A percentile compares a stretch with the other conserved stretches of the same genome.
Evolutionary conservation across 1,140 invertebrate genomes (phyloP).

Genomic region (Ceratina calcarata): DNA sequence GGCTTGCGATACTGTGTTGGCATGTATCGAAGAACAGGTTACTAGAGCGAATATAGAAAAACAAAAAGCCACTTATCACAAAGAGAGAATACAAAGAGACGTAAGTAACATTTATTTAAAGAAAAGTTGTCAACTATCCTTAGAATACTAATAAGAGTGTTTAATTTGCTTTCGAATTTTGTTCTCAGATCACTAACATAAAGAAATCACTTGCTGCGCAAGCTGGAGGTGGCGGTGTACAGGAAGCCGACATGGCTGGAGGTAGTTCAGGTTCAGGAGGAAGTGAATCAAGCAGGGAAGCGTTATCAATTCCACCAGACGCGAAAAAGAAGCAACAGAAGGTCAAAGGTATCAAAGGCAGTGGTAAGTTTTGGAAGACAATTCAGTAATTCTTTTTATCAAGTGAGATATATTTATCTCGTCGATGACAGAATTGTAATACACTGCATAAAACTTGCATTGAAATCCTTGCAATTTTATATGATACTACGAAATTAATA

Average conservation of each 20-base stretch:
- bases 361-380: conserved; percentile 79
- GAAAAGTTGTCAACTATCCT: background rate
- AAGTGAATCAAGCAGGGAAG: conserved; percentile 75
- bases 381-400: conserved; percentile 47
- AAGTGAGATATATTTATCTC: conserved; percentile 20
- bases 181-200: conserved; percentile 71
- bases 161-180: background rate
- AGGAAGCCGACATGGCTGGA: conserved; percentile 77
- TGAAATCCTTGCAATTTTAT: conserved; percentile 32
- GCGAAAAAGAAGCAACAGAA: conserved; percentile 77
- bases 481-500: conserved; percentile 10
- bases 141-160: background rate
- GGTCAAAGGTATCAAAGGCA: conserved; percentile 76
- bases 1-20: conserved; percentile 93
- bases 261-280: conserved; percentile 73
- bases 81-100: conserved; percentile 92
- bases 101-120: conserved; percentile 78
- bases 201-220: conserved; percentile 74
- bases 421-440: conserved; percentile 16
- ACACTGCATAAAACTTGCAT: conserved; percentile 6
- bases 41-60: conserved; percentile 92
- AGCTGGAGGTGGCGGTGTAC: conserved; percentile 71
- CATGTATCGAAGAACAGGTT: conserved; percentile 94
- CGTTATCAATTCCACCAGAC: conserved; percentile 72
- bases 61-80: conserved; percentile 88